Base-by-base conservation (phyloP, 2,113 vertebrate species). In the Terrapene triunguis region DNA sequence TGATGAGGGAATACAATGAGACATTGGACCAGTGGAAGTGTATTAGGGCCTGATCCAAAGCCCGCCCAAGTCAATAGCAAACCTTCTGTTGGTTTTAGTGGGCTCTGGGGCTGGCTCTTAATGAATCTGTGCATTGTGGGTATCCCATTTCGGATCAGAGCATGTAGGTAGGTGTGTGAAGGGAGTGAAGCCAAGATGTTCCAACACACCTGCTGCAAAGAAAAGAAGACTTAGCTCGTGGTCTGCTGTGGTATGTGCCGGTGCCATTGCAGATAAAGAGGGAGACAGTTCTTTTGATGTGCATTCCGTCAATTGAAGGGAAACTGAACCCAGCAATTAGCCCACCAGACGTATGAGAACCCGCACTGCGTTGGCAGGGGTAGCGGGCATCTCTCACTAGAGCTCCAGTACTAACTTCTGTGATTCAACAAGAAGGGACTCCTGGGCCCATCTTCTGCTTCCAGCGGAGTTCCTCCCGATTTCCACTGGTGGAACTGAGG, bases 351-450 rank as follows among this genome's bases (percentile, higher is more conserved):
- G 5, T 38, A 11, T 24, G 35, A 38, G 50, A 0, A 0, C 14
- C 92, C 93, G 89, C 92, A 90, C 94, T 85, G 80, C 83, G 69
- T 25, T 89, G 50, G 54, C 86, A 83, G 51, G 94, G 12, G 16
- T n/a, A 4, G 29, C 32, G 12, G 11, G 81, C 32, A 44, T 76
- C 59, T 82, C 55, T 51, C 48, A 65, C 35, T 85, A 88, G 88
- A 90, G 80, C 38, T 93, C 51, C 80, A 27, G 90, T 89, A 86
- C 69, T 57, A 91, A 74, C 32, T 90, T 93, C 92, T 51, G 85
- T 62, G 8, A 82, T 29, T 19, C 62, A 80, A 74, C 53, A 84
- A 55, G 7, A 82, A 50, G 27, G 12, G 59, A 35, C 25, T 89
- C 74, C 51, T 32, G 10, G 82, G 92, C 80, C 78, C 90, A 90